Evolutionary conservation across 2,888 invertebrate genomes (phyloP), one percentile per base, ranked within the genome.

Genomic region (Diarsia mendica): DNA sequence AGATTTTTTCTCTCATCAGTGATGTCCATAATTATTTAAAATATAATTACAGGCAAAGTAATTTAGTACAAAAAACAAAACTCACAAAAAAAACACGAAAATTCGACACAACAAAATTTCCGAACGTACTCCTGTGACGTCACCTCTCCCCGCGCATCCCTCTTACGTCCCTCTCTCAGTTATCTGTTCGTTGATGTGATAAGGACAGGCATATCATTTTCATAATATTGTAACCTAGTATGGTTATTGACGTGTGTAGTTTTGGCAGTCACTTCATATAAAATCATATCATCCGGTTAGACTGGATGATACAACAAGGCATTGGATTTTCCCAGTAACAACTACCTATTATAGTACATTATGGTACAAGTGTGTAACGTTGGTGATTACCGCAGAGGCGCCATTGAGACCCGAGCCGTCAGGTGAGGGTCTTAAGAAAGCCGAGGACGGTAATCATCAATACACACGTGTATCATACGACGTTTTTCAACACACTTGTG

Each of bases 81-180:
- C 8, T 8, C 3, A 0, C 0, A n/a, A 60, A 72, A 75, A 46
- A 28, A 48, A 28, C 18, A 5, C 39, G 39, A 15, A 46, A 46
- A 48, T 28, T 48, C 33, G 1, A 11, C 11, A 48, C 46, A 58
- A 68, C 39, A 48, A 23, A 28, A 79, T 88, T 89, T 91, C 90
- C 87, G 90, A 92, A 90, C 91, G 84, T 53, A 15, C 77, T 39
- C 71, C 81, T n/a, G 82, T 90, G 89, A 90, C 91, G 90, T 90
- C 90, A 87, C 87, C 72, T 72, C 77, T 79, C 88, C 89, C 89
- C 89, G 87, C 89, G 75, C 85, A 82, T 71, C 68, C 64, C 73
- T 48, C 74, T 85, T 72, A 79, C 87, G 89, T 88, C 89, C 33
- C 86, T 88, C 89, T 44, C 84, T 80, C 87, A 53, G 85, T 88